These are phyloP conservation scores for Matsumurasca onukii DNA, from an alignment of 1,140 invertebrate species.

Conservation along the genomic window DNA sequence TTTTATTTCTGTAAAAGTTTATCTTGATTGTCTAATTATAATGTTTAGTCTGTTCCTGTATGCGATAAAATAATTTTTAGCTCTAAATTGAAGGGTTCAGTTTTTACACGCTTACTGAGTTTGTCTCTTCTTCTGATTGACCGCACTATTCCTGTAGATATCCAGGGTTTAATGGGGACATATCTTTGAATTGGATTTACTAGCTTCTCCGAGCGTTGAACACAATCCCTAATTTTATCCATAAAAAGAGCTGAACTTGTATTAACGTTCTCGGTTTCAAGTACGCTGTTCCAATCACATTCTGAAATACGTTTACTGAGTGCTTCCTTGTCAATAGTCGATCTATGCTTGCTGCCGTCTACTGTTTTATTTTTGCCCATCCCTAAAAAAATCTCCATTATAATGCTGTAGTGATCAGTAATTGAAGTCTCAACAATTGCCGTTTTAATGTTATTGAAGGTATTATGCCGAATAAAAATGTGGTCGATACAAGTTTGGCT, in stretches of 20 bases:
- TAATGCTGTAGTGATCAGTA: neutral
- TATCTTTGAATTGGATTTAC: neutral
- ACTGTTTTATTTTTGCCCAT: neutral
- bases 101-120: neutral
- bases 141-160: neutral
- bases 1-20: neutral
- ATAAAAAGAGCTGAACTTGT: neutral
- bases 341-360: neutral
- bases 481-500: slow-evolving; percentile 19
- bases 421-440: neutral
- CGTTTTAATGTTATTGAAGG: neutral
- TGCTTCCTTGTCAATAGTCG: neutral
- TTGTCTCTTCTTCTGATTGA: neutral
- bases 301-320: neutral
- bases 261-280: neutral
- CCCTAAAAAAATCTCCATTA: neutral
- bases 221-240: neutral
- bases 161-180: neutral
- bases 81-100: neutral
- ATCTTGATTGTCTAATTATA: neutral
- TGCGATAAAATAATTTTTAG: neutral
- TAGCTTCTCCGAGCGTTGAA: neutral
- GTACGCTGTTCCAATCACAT: neutral
- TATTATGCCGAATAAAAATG: slow-evolving; percentile 8
- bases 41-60: neutral